These are phyloP conservation scores for Mylabris sibirica DNA, from an alignment of 2,888 invertebrate species.

Conservation along the genomic window DNA sequence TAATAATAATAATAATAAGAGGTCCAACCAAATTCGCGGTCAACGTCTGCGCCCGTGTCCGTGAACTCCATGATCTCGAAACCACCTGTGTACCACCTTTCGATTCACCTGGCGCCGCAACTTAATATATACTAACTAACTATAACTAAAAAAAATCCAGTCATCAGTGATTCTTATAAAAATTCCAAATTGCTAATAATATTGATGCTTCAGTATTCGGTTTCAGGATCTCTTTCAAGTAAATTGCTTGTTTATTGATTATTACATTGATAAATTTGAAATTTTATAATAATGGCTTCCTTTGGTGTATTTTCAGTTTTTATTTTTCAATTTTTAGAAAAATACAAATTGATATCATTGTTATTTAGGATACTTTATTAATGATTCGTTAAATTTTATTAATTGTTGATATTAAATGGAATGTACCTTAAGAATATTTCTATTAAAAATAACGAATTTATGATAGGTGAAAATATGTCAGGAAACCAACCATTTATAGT, in stretches of 20 bases:
- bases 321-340: too few species aligned
- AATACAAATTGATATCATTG: background rate
- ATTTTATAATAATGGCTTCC: background rate
- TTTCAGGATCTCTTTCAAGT: too few species aligned
- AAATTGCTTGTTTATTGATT: background rate
- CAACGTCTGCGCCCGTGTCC: slow-evolving; percentile 31
- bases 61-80: slow-evolving; percentile 31
- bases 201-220: too few species aligned
- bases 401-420: background rate
- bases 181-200: too few species aligned
- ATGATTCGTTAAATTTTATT: background rate
- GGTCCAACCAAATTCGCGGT: slow-evolving; percentile 32
- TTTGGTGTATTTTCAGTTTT: background rate
- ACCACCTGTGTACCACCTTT: slow-evolving; percentile 29
- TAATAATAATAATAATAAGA: background rate
- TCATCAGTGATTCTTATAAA: too few species aligned
- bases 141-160: background rate
- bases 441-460: background rate
- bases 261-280: background rate
- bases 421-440: background rate
- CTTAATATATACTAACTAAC: background rate
- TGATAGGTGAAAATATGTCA: background rate
- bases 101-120: slow-evolving; percentile 29
- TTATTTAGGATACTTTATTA: background rate
- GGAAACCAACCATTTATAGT: slow-evolving; percentile 23